phyloP scores from a whole-genome alignment of 2,797 vertebrate genomes.

The Amphiprion clarkii region DNA sequence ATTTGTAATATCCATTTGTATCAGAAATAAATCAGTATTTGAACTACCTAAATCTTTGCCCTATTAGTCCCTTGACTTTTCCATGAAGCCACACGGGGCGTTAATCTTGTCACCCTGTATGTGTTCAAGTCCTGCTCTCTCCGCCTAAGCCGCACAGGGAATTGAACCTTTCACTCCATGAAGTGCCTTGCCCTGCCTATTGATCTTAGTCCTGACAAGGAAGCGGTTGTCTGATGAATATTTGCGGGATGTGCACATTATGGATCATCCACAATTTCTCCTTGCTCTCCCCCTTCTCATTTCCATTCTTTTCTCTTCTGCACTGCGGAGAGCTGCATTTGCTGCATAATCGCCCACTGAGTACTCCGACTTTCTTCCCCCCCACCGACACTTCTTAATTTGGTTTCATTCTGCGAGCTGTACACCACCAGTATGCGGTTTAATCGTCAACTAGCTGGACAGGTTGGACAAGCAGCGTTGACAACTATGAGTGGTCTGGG shows the following conservation, averaged over 20 bases:
- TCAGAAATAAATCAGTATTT: background rate
- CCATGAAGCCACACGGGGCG: slow-evolving; percentile 4
- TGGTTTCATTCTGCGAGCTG: slow-evolving; percentile 43
- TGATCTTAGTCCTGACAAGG: slow-evolving; percentile 22
- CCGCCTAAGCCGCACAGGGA: slow-evolving; percentile 6
- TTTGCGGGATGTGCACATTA: slow-evolving; percentile 52
- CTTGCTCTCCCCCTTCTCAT: slow-evolving; percentile 57
- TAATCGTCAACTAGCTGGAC: slow-evolving; percentile 46
- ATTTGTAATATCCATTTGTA: background rate
- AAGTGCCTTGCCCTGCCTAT: slow-evolving; percentile 19
- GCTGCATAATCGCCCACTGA: slow-evolving; percentile 81
- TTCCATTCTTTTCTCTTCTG: slow-evolving; percentile 73
- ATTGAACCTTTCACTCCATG: slow-evolving; percentile 27
- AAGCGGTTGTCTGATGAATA: slow-evolving; percentile 35
- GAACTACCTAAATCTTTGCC: background rate
- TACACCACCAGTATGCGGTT: slow-evolving; percentile 34
- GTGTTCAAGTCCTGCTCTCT: background rate
- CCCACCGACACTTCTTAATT: slow-evolving; percentile 45
- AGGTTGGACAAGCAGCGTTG: slow-evolving; percentile 20
- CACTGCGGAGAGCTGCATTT: slow-evolving; percentile 79
- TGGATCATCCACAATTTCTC: slow-evolving; percentile 55
- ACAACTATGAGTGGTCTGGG: slow-evolving; percentile 29
- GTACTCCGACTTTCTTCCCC: slow-evolving; percentile 61
- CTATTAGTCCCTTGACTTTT: background rate
- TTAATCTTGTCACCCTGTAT: slow-evolving; percentile 12